These are phyloP conservation scores for Valencia hispanica DNA, from an alignment of 2,797 vertebrate genomes.

Conservation along the genomic window DNA sequence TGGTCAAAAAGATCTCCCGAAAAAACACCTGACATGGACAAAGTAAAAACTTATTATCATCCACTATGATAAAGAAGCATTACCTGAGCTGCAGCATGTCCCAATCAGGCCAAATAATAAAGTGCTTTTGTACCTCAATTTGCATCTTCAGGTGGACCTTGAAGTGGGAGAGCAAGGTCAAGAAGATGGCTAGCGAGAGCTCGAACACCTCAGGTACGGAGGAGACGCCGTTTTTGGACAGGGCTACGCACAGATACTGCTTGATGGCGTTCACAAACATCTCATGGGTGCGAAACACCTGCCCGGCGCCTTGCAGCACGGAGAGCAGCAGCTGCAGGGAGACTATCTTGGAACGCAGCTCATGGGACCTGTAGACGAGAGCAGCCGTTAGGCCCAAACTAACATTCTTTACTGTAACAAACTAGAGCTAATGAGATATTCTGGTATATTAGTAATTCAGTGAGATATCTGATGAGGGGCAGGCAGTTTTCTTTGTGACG, in stretches of 20 bases:
- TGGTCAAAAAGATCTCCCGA: conserved; percentile 99
- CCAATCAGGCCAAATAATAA: no score
- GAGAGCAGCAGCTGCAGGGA: conserved; percentile 97
- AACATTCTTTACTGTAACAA: neutral
- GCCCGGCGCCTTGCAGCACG: conserved; percentile 98
- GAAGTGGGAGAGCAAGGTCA: conserved; percentile 98
- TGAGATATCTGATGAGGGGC: conserved; percentile 13
- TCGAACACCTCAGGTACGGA: conserved; percentile 99
- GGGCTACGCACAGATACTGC: conserved; percentile 98
- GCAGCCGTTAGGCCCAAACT: neutral
- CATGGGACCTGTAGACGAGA: conserved; percentile 89
- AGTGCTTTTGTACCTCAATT: conserved; percentile 86
- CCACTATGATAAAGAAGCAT: neutral
- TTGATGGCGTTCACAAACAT: conserved; percentile 99
- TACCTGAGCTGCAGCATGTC: neutral
- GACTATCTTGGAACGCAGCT: conserved; percentile 96
- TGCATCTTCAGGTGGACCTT: conserved; percentile 99
- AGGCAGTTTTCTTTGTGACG: conserved; percentile 25
- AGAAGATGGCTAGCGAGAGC: conserved; percentile 98
- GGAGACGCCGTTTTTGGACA: conserved; percentile 98
- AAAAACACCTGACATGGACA: conserved; percentile 91
- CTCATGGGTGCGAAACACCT: conserved; percentile 98
- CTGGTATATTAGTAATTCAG: conserved; percentile 9
- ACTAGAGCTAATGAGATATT: neutral
- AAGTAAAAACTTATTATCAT: neutral